Evolutionary conservation across 2,797 vertebrate species (phyloP).

Genomic region (Mastacembelus armatus): DNA sequence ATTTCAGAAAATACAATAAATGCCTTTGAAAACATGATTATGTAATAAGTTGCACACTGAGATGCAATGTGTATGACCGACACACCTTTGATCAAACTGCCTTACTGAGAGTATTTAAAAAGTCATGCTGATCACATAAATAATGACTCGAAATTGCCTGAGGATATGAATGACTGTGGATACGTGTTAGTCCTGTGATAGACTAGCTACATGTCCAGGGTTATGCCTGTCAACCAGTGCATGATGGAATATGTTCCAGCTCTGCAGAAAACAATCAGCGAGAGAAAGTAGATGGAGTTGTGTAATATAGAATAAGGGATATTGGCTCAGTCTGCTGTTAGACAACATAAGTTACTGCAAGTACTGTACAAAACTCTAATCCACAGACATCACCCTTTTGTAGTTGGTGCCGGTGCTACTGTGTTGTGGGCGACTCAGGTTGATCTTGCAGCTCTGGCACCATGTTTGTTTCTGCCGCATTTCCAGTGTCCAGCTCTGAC

Average conservation of each 20-base stretch:
- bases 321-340: constrained; percentile 1
- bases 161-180: neutral
- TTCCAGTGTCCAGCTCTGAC: constrained; percentile 30
- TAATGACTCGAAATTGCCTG: neutral
- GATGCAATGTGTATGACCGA: no score
- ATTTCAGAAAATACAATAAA: neutral
- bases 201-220: neutral
- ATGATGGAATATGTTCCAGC: constrained; percentile 25
- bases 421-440: constrained; percentile 9
- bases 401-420: constrained; percentile 1
- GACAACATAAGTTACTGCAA: no score
- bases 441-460: constrained; percentile 59
- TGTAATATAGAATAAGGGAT: constrained; percentile 16
- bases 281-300: constrained; percentile 27
- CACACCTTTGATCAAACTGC: no score
- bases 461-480: constrained; percentile 39
- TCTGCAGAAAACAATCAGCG: no score
- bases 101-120: no score
- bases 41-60: no score
- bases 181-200: neutral
- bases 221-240: constrained; percentile 10
- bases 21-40: neutral
- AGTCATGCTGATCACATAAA: neutral
- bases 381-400: neutral
- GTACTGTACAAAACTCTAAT: no score